Percentiles rank a stretch among this genome's conserved stretches.
phyloP scores from a whole-genome alignment of 2,113 vertebrate species.

The Seriola dumerili region DNA sequence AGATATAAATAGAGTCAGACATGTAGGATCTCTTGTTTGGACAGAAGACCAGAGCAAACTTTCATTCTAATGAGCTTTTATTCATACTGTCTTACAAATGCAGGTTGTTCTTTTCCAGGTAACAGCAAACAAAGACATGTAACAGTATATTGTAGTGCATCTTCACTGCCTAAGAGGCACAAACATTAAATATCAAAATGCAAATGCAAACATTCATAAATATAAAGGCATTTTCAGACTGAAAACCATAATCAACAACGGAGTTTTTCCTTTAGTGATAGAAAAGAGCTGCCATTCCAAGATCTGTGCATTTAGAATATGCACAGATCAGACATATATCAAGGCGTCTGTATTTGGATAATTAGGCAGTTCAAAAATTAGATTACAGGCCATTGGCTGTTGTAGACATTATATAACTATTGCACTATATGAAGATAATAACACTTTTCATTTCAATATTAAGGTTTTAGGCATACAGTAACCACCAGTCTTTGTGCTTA shows the following conservation, averaged over 20 bases:
- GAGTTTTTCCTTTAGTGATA: neutral
- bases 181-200: neutral
- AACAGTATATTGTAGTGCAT: conserved; percentile 9
- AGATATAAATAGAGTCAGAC: neutral
- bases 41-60: neutral
- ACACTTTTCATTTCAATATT: too few relatives aligned
- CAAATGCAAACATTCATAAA: neutral
- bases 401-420: neutral
- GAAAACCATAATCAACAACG: neutral
- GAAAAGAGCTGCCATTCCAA: neutral
- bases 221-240: neutral
- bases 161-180: neutral
- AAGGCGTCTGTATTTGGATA: neutral
- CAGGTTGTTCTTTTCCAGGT: neutral
- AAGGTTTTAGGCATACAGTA: neutral
- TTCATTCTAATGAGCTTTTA: conserved; percentile 18
- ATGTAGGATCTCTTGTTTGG: neutral
- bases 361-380: neutral
- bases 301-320: neutral
- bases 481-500: neutral
- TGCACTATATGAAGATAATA: neutral
- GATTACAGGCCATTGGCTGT: neutral
- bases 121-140: conserved; percentile 7
- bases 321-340: neutral
- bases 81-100: conserved; percentile 11